Conservation (phyloP, 2,113 vertebrate species). For the Puntigrus tetrazona region DNA sequence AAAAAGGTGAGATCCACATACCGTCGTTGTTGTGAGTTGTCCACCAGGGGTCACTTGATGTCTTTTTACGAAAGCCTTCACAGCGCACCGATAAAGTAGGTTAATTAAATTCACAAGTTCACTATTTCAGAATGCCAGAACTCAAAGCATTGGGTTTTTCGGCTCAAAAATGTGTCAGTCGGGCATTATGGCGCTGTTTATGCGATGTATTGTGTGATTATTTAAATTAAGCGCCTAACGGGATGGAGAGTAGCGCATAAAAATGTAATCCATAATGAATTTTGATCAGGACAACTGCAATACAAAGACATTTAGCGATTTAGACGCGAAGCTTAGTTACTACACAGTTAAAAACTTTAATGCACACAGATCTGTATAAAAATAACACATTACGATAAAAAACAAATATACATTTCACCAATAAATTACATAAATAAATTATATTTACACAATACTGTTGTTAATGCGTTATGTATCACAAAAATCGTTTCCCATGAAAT, state of each 20-base stretch:
- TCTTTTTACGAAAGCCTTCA: not conserved
- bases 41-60: conserved; percentile 13
- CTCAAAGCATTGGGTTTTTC: too few species aligned
- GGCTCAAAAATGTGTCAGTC: too few species aligned
- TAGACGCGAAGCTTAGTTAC: not conserved
- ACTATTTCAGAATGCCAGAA: too few species aligned
- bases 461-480: conserved; percentile 26
- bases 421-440: conserved; percentile 70
- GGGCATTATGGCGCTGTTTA: too few species aligned
- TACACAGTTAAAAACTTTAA: conserved; percentile 58
- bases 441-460: conserved; percentile 57
- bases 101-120: too few species aligned
- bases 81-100: too few species aligned
- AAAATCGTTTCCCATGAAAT: not conserved
- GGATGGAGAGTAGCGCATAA: not conserved
- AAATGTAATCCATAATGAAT: not conserved
- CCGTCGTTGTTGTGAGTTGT: not conserved
- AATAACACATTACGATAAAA: conserved; percentile 62
- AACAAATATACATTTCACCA: conserved; percentile 56
- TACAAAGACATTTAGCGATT: not conserved
- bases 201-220: not conserved
- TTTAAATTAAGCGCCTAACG: too few species aligned
- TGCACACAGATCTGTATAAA: conserved; percentile 62
- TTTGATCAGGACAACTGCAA: not conserved
- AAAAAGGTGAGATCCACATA: not conserved